These are phyloP conservation scores for Coronaproctus castanopsis DNA, from an alignment of 2,888 invertebrate genomes.

Conservation along the genomic window DNA sequence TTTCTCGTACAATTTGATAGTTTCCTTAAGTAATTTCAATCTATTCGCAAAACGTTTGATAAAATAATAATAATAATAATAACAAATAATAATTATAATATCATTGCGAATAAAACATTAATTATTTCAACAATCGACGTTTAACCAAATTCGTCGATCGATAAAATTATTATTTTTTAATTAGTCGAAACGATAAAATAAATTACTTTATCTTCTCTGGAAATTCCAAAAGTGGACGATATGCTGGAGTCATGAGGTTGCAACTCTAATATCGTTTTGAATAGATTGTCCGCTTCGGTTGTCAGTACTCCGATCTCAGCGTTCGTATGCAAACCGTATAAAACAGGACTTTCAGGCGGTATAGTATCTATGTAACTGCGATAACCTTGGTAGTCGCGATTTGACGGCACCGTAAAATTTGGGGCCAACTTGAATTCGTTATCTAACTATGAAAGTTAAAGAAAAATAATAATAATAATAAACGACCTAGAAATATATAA, in stretches of 20 bases:
- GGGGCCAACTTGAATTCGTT: conserved; percentile 63
- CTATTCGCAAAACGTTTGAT: no score
- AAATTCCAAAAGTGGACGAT: conserved; percentile 43
- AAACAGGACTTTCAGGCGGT: conserved; percentile 71
- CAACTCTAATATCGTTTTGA: conserved; percentile 68
- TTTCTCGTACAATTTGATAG: no score
- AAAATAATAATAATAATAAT: no score
- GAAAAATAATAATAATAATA: not conserved
- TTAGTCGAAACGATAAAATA: no score
- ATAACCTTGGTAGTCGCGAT: conserved; percentile 67
- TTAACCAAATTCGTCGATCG: no score
- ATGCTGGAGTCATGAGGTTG: conserved; percentile 66
- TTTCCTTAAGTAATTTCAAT: no score
- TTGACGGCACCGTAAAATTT: conserved; percentile 71
- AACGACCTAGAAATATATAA: conserved; percentile 6
- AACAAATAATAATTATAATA: no score
- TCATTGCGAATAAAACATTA: no score
- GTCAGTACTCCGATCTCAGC: conserved; percentile 88
- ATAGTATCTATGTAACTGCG: conserved; percentile 71
- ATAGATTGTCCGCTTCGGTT: conserved; percentile 61
- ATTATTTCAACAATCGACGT: no score
- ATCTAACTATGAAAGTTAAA: conserved; percentile 38
- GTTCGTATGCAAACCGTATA: conserved; percentile 85
- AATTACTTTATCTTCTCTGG: conserved; percentile 66
- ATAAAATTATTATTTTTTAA: no score